These are phyloP conservation scores for Oplegnathus fasciatus DNA, from an alignment of 2,113 vertebrate genomes.

Conservation along the genomic window DNA sequence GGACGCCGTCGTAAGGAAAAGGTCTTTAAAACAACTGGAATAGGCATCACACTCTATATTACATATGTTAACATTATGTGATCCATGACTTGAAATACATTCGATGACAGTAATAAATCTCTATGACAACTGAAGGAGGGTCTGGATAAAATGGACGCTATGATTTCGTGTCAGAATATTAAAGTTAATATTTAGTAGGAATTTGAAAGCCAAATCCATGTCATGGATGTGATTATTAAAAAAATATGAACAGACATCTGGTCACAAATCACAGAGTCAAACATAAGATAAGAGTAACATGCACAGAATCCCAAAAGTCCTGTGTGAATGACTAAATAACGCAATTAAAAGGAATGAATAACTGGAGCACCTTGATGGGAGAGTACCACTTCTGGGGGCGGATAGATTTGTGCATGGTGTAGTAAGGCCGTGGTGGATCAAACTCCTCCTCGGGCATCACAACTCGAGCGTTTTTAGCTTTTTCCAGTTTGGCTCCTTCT, in stretches of 20 bases:
- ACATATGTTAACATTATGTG: conserved; percentile 20
- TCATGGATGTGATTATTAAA: not conserved
- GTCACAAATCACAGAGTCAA: not conserved
- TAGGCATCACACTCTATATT: not conserved
- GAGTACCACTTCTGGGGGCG: conserved; percentile 93
- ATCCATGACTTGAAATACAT: not conserved
- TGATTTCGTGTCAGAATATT: not conserved
- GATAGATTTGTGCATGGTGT: conserved; percentile 82
- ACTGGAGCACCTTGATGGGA: conserved; percentile 91
- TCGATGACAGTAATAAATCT: conserved; percentile 8
- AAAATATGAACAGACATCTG: not conserved
- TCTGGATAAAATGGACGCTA: not conserved
- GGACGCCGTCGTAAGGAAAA: not conserved
- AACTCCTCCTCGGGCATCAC: conserved; percentile 93
- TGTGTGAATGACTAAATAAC: not conserved
- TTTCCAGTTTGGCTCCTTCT: conserved; percentile 97
- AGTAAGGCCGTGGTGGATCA: conserved; percentile 87
- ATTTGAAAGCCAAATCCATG: not conserved
- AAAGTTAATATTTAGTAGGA: not conserved
- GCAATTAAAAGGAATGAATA: not conserved
- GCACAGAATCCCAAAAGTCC: not conserved
- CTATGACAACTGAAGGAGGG: conserved; percentile 5
- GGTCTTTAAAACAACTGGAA: conserved; percentile 29
- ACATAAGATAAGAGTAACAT: not conserved
- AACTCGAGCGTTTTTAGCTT: conserved; percentile 95